Conservation (phyloP, 2,888 invertebrate species). For the Sesia apiformis region DNA sequence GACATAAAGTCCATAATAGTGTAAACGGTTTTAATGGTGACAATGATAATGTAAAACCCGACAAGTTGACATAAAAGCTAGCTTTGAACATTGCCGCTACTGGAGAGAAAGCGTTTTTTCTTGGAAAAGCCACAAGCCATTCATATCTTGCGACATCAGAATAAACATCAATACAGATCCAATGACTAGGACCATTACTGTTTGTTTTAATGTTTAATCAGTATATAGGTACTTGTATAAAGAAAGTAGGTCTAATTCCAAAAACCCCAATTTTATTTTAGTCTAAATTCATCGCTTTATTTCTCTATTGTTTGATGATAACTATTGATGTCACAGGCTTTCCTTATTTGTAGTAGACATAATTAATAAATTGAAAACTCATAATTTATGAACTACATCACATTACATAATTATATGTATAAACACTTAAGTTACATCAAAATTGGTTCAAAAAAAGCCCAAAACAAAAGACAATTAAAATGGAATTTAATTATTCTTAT, state of each 20-base stretch:
- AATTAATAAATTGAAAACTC: no score
- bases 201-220: not conserved
- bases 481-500: no score
- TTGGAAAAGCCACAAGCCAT: slow-evolving; percentile 24
- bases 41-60: not conserved
- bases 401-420: no score
- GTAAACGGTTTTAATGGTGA: not conserved
- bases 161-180: not conserved
- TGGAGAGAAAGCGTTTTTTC: slow-evolving; percentile 59
- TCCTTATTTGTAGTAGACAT: no score
- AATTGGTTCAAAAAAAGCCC: not conserved
- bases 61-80: not conserved
- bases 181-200: not conserved
- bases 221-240: not conserved
- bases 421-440: not conserved
- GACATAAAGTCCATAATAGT: not conserved
- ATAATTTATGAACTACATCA: not conserved
- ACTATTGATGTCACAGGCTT: not conserved
- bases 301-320: not conserved
- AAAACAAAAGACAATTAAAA: not conserved
- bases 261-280: not conserved
- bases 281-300: not conserved
- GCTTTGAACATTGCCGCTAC: slow-evolving; percentile 37
- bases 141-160: slow-evolving; percentile 2
- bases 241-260: not conserved